Evolutionary conservation across 53 echinoderm and acorn worm genomes (phyloP), one percentile per base, ranked within the genome.

Genomic region (Holothuria leucospilota): DNA sequence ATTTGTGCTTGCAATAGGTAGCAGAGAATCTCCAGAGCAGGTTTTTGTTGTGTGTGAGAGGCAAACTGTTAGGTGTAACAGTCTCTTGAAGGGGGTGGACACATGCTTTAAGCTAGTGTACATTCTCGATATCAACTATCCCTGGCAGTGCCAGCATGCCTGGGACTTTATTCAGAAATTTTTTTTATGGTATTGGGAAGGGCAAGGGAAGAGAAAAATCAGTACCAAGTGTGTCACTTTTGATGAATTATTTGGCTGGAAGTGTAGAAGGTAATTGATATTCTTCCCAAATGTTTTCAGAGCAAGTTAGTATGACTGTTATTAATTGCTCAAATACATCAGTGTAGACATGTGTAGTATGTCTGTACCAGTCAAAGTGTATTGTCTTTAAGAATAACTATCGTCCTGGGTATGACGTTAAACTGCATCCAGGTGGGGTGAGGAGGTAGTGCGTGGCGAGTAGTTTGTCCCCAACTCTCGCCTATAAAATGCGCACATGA

Each of bases 101-200:
- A 13, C 30, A 14, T 80, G 80, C 60, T 80, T 80, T 38, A 80
- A 80, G 30, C 29, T 62, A 1, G 25, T 80, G 15, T 80, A 59
- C 20, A 59, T 80, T 25, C 5, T 80, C 0, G 62, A 80, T 56
- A 60, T 59, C 4, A 80, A 80, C 13, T 80, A 59, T 38, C 61
- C 60, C 13, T 80, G 80, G 60, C 56, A 80, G 62, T 80, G 80
- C 59, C 80, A 80, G 20, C 29, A 80, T 80, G 26, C 30, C 12
- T 80, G 80, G 61, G 80, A 59, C 0, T 59, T 80, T 59, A 38
- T 80, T 8, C 29, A 60, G 20, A 59, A n/a, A n/a, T n/a, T 14
- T 20, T 62, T 24, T 80, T 20, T 60, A 80, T 80, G 80, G 29
- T 25, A 4, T 80, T 59, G 80, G 80, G 25, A 38, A 80, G 60